These are phyloP conservation scores for Microchirus variegatus DNA, from an alignment of 2,797 vertebrate genomes.

Conservation along the genomic window DNA sequence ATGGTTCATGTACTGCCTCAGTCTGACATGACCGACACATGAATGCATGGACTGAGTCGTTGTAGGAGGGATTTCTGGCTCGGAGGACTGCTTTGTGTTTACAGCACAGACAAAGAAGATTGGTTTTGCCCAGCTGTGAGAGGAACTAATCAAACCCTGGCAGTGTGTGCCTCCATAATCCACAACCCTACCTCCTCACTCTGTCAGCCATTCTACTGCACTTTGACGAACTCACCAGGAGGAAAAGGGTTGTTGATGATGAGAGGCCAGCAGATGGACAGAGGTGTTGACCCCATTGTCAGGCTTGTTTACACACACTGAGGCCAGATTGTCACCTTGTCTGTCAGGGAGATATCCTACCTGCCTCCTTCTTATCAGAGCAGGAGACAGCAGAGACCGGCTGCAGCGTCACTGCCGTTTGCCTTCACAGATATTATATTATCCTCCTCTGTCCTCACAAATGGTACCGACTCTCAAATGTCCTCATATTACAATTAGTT, in stretches of 20 bases:
- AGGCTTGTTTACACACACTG: constrained; percentile 66
- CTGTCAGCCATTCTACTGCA: constrained; percentile 28
- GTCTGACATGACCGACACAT: no score
- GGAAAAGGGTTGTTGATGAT: background rate
- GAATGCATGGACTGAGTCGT: no score
- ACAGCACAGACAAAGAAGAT: no score
- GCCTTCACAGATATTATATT: constrained; percentile 5
- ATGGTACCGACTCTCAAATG: constrained; percentile 7
- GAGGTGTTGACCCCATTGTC: constrained; percentile 58
- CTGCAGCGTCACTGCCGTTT: constrained; percentile 37
- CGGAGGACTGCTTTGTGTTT: no score
- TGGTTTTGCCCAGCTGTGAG: no score
- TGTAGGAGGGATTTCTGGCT: no score
- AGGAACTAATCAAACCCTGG: constrained; percentile 5
- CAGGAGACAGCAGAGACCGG: constrained; percentile 48
- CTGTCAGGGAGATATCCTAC: constrained; percentile 60
- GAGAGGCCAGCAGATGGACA: constrained; percentile 60
- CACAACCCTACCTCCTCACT: constrained; percentile 6
- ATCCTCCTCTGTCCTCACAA: constrained; percentile 21
- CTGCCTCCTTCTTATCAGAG: constrained; percentile 52
- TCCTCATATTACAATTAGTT: background rate
- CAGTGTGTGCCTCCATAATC: constrained; percentile 29
- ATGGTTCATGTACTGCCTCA: no score
- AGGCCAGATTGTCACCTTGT: constrained; percentile 63
- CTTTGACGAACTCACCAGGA: constrained; percentile 26